Evolutionary conservation across 2,797 vertebrate genomes (phyloP).

Genomic region (Streptopelia turtur): DNA sequence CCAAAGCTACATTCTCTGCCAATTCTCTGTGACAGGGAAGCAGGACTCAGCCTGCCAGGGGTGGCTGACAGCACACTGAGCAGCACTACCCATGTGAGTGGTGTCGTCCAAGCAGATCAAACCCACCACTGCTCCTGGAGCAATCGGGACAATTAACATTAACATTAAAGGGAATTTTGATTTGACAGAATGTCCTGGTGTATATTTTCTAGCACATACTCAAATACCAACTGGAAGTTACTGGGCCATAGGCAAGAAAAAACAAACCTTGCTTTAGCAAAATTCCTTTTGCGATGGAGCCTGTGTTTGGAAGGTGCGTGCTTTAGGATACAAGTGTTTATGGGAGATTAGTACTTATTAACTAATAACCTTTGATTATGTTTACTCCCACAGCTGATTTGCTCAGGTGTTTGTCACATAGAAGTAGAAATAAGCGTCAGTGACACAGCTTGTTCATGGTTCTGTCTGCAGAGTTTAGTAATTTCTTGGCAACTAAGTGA

Average conservation of each 20-base stretch:
- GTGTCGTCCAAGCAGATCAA: background rate
- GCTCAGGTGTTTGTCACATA: constrained; percentile 56
- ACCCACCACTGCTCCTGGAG: background rate
- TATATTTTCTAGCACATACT: background rate
- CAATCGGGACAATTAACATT: background rate
- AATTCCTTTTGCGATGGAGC: background rate
- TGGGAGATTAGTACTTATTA: constrained; percentile 61
- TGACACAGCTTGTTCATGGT: constrained; percentile 27
- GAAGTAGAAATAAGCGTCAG: constrained; percentile 30
- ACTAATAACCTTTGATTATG: constrained; percentile 66
- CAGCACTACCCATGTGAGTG: background rate
- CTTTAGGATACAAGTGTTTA: constrained; percentile 12
- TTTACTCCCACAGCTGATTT: constrained; percentile 56
- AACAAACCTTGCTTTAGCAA: background rate
- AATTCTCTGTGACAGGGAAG: background rate
- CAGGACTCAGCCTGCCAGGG: too few species aligned
- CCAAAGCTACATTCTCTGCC: background rate
- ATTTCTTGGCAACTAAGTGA: constrained; percentile 65
- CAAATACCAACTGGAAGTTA: background rate
- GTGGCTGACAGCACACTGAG: background rate
- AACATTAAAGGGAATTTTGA: background rate
- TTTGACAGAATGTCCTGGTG: background rate
- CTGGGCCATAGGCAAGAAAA: background rate
- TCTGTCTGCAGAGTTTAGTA: constrained; percentile 36
- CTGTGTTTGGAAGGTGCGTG: constrained; percentile 19